These are phyloP conservation scores for Polietes domitor DNA, from an alignment of 2,888 invertebrate genomes.

Conservation along the genomic window DNA sequence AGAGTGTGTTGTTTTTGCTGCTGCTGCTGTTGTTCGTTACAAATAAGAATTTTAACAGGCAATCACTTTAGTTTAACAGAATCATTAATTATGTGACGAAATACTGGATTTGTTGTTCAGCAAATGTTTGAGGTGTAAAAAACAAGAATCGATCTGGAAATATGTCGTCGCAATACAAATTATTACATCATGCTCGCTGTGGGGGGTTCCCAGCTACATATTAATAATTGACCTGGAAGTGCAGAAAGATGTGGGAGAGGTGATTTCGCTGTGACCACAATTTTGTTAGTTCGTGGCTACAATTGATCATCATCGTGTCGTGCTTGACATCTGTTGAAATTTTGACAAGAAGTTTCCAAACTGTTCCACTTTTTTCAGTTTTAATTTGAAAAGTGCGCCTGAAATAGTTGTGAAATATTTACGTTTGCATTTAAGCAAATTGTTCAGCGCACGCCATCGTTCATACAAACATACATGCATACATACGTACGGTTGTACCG, in stretches of 20 bases:
- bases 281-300: neutral
- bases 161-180: neutral
- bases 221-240: neutral
- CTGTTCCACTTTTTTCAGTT: neutral
- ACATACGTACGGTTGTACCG: constrained; percentile 50
- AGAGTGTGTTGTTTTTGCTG: constrained; percentile 21
- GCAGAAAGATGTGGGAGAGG: too few relatives aligned
- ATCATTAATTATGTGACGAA: constrained; percentile 47
- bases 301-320: neutral
- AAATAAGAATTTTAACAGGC: constrained; percentile 22
- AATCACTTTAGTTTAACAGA: constrained; percentile 42
- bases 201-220: neutral
- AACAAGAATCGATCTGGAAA: neutral
- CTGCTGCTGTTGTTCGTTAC: constrained; percentile 20
- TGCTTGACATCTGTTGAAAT: neutral
- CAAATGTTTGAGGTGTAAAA: neutral
- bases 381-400: neutral
- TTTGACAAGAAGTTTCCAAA: constrained; percentile 5
- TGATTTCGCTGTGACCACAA: neutral
- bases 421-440: constrained; percentile 28
- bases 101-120: neutral
- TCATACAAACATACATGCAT: constrained; percentile 1
- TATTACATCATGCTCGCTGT: neutral
- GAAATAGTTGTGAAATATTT: constrained; percentile 8
- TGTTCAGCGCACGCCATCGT: neutral